These are phyloP conservation scores for Exephanes ischioxanthus DNA, from an alignment of 2,888 invertebrate species.

Conservation along the genomic window DNA sequence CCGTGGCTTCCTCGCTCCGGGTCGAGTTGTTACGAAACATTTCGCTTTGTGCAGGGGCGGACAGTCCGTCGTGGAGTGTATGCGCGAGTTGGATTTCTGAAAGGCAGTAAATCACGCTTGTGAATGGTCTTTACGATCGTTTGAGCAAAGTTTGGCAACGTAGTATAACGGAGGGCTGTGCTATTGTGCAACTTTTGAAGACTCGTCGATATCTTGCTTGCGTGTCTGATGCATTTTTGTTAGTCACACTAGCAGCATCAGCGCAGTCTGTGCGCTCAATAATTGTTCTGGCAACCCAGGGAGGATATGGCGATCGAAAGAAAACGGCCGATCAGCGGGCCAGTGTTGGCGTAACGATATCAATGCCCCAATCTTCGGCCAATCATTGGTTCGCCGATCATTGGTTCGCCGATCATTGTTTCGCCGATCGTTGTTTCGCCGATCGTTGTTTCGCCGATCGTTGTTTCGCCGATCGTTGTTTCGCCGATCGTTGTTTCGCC, in stretches of 20 bases:
- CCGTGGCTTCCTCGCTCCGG: background rate
- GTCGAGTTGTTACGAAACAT: constrained; percentile 63
- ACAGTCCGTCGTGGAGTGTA: background rate
- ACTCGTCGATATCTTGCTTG: background rate
- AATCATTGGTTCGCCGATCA: too few species aligned
- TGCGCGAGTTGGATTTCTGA: background rate
- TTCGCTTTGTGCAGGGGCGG: constrained; percentile 44
- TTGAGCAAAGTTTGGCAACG: background rate
- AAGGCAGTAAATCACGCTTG: constrained; percentile 1
- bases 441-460: background rate
- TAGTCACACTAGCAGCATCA: background rate
- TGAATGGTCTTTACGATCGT: background rate
- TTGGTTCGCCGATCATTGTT: too few species aligned
- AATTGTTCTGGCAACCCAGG: background rate
- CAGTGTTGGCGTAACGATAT: too few species aligned
- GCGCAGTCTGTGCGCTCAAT: background rate
- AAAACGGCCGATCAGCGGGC: too few species aligned
- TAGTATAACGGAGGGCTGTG: background rate
- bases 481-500: too few species aligned
- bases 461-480: background rate
- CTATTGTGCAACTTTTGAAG: background rate
- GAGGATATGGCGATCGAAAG: too few species aligned
- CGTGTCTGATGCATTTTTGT: background rate
- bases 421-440: too few species aligned
- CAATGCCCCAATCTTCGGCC: too few species aligned